Percentiles rank a stretch among this genome's conserved stretches.
These are phyloP conservation scores for Myiagra hebetior DNA, from an alignment of 2,113 vertebrate genomes.

Conservation along the genomic window DNA sequence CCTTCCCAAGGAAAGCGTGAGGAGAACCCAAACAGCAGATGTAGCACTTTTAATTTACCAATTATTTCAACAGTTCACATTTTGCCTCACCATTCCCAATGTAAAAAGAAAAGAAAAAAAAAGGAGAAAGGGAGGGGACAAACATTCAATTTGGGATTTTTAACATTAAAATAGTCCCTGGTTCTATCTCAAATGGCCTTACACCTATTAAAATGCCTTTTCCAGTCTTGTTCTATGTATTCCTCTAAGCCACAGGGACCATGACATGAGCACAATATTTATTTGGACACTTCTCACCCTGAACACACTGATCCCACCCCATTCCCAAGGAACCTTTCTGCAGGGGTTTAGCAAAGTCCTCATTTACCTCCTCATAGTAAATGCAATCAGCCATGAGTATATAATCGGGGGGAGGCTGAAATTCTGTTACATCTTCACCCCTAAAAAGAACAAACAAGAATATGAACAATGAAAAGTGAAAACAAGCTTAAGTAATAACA, in stretches of 20 bases:
- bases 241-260: not conserved
- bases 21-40: not conserved
- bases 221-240: fast-evolving
- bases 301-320: not conserved
- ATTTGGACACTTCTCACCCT: not conserved
- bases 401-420: constrained; percentile 82
- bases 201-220: not conserved
- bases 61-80: not conserved
- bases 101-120: not conserved
- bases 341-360: not conserved
- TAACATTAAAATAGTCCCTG: not conserved
- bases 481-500: not conserved
- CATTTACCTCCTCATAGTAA: constrained; percentile 93
- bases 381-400: constrained; percentile 97
- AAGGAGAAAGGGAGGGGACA: fast-evolving
- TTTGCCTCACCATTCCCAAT: not conserved
- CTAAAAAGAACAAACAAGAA: constrained; percentile 62
- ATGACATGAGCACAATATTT: fast-evolving
- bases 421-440: constrained; percentile 86
- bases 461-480: not conserved
- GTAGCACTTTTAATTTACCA: not conserved
- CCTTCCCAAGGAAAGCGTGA: fast-evolving
- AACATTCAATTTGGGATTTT: fast-evolving
- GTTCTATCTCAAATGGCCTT: not conserved
- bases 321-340: not conserved